These are phyloP conservation scores for Psilopsiagon aymara DNA, from an alignment of 2,113 vertebrate genomes.

Conservation along the genomic window DNA sequence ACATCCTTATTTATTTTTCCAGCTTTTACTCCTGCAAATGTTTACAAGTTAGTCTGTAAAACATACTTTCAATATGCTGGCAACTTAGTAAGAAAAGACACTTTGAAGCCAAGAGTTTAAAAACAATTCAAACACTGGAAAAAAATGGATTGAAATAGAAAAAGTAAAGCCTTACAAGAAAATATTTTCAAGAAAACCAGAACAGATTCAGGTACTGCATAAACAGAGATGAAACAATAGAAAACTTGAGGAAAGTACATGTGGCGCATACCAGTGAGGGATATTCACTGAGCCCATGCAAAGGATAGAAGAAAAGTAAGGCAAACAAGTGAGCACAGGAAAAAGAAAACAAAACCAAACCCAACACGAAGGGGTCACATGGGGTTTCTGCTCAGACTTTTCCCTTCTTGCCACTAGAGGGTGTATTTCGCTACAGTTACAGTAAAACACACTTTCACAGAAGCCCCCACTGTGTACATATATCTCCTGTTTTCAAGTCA, in stretches of 20 bases:
- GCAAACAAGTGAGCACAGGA: neutral
- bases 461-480: neutral
- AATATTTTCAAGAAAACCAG: neutral
- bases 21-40: neutral
- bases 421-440: constrained; percentile 28
- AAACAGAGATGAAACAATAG: neutral
- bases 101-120: neutral
- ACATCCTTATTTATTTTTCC: neutral
- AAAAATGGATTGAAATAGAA: neutral
- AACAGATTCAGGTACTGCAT: neutral
- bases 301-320: neutral
- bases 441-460: neutral
- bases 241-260: neutral
- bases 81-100: neutral
- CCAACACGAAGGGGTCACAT: neutral
- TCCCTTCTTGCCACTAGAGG: constrained; percentile 65
- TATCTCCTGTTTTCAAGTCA: neutral
- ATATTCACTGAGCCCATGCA: neutral
- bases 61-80: neutral
- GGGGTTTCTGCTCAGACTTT: neutral
- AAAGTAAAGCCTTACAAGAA: neutral
- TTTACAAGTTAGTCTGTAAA: neutral
- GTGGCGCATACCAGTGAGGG: neutral
- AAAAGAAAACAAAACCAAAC: neutral
- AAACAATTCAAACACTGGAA: neutral